Conservation (phyloP, 2,888 invertebrate species). For the Nephrotoma guestfalica region DNA sequence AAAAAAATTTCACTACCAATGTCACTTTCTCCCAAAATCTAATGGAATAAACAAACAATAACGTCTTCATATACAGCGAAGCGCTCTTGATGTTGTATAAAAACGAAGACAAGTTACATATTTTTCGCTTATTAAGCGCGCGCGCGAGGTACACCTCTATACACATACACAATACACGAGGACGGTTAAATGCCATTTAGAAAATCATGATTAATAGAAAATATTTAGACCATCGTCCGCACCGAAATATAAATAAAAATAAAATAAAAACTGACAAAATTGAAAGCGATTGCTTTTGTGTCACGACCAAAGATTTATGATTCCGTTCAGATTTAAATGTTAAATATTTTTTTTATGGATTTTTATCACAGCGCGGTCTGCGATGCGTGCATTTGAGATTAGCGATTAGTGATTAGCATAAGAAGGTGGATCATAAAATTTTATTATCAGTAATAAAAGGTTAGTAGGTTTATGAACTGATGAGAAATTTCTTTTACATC, state of each 20-base stretch:
- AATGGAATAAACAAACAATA: neutral
- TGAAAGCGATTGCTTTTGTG: neutral
- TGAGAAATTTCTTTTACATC: neutral
- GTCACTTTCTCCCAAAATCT: neutral
- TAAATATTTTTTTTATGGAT: neutral
- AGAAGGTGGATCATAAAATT: neutral
- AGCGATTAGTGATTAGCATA: neutral
- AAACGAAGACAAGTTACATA: neutral
- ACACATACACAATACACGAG: neutral
- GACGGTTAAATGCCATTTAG: neutral
- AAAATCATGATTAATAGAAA: neutral
- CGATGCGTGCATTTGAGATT: neutral
- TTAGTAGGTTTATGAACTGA: neutral
- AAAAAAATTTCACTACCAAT: neutral
- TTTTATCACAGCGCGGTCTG: neutral
- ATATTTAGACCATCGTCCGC: neutral
- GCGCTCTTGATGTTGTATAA: neutral
- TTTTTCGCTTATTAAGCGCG: neutral
- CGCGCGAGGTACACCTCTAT: neutral
- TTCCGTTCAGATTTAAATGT: neutral
- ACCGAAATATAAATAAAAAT: neutral
- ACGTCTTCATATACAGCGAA: neutral
- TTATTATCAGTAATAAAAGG: neutral
- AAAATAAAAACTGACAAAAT: neutral
- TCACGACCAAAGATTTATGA: neutral